These are phyloP conservation scores for Atractosteus spatula DNA, from an alignment of 2,113 vertebrate genomes.

Conservation along the genomic window DNA sequence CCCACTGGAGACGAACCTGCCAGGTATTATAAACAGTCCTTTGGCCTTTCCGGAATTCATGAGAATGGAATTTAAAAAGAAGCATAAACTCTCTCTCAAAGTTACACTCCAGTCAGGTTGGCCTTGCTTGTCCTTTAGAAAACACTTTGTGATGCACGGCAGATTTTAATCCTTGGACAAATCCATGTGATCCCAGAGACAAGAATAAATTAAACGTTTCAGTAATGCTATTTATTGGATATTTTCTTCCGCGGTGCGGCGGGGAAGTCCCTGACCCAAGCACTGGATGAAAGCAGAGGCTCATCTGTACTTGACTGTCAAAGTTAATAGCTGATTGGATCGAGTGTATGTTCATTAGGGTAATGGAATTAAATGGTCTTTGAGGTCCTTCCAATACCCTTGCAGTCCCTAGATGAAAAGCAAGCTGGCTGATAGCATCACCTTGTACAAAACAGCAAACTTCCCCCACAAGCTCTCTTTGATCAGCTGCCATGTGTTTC, in stretches of 20 bases:
- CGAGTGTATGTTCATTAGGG: neutral
- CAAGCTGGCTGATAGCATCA: neutral
- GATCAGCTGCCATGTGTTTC: neutral
- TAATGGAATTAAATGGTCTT: neutral
- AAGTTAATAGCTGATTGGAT: conserved; percentile 5
- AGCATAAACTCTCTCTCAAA: neutral
- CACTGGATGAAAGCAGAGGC: neutral
- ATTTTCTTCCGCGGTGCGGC: neutral
- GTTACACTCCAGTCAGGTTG: neutral
- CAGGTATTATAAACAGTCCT: neutral
- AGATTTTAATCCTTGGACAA: neutral
- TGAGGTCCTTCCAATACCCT: conserved; percentile 1
- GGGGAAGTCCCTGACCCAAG: neutral
- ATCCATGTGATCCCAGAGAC: neutral
- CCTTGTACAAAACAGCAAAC: neutral
- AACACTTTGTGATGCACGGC: neutral
- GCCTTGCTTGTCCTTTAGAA: neutral
- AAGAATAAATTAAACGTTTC: neutral
- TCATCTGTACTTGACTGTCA: neutral
- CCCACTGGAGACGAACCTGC: neutral
- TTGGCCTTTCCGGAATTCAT: neutral
- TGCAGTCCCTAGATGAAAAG: neutral
- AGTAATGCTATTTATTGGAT: neutral
- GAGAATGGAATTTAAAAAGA: neutral
- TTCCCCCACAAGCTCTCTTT: neutral